Evolutionary conservation across 2,113 vertebrate genomes (phyloP).

Genomic region (Pangasianodon hypophthalmus): DNA sequence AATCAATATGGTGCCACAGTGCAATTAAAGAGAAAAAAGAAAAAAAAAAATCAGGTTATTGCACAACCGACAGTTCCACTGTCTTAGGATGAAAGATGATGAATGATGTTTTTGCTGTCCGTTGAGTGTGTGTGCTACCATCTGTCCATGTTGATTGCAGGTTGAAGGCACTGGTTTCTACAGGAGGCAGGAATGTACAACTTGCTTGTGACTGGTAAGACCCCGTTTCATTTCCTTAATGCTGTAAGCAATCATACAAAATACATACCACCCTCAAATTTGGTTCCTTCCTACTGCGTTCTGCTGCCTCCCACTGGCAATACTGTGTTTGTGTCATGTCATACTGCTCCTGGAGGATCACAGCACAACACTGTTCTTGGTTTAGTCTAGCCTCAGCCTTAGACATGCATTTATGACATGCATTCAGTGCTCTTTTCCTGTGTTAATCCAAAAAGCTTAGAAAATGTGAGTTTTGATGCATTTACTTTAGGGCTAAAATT

Average conservation of each 20-base stretch:
- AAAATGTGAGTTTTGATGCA: background rate
- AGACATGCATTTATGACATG: background rate
- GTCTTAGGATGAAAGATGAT: background rate
- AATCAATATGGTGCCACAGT: background rate
- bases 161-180: conserved; percentile 93
- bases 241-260: conserved; percentile 31
- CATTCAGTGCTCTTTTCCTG: background rate
- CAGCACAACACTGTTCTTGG: background rate
- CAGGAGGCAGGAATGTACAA: conserved; percentile 93
- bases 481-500: background rate
- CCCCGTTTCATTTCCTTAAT: conserved; percentile 52
- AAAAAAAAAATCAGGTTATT: background rate
- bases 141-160: conserved; percentile 64
- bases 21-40: background rate
- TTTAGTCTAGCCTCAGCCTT: background rate
- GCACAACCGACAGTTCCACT: background rate
- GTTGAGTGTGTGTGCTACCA: background rate
- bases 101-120: background rate
- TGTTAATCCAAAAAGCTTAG: background rate
- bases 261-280: background rate
- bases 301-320: conserved; percentile 43
- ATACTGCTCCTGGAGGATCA: background rate
- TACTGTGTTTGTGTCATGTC: background rate
- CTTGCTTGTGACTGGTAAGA: conserved; percentile 98
- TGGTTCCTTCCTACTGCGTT: background rate